These are phyloP conservation scores for Pelusios castaneus DNA, from an alignment of 2,113 vertebrate genomes.

Conservation along the genomic window DNA sequence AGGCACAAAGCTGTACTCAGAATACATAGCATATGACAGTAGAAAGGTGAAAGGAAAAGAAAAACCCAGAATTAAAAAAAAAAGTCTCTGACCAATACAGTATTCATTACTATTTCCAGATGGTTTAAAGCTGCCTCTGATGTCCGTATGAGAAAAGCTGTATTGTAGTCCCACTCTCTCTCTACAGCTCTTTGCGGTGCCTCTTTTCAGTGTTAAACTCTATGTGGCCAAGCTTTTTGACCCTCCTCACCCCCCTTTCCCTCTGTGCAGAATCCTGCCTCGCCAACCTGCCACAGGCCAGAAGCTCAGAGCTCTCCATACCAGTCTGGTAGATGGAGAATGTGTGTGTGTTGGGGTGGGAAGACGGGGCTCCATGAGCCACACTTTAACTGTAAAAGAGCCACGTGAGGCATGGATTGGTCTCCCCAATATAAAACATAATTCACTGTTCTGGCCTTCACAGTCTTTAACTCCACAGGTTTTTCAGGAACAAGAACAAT, in stretches of 20 bases:
- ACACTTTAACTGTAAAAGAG: no score
- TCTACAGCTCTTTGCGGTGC: background rate
- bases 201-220: constrained; percentile 1
- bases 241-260: no score
- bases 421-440: background rate
- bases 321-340: no score
- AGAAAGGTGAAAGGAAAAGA: constrained; percentile 66
- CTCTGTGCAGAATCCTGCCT: no score
- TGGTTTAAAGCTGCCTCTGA: constrained; percentile 29
- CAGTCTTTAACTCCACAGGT: background rate
- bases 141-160: constrained; percentile 13
- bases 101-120: constrained; percentile 67
- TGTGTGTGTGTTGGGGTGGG: no score
- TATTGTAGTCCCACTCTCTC: background rate
- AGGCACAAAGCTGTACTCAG: constrained; percentile 42
- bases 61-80: constrained; percentile 47
- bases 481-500: fast-evolving
- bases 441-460: background rate
- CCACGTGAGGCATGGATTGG: no score
- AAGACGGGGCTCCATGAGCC: no score
- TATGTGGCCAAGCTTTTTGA: background rate
- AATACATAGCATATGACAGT: constrained; percentile 55
- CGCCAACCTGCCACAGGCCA: no score
- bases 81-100: constrained; percentile 25
- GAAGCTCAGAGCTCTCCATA: no score